Percentiles rank a stretch among this genome's conserved stretches.
Evolutionary conservation across 2,888 invertebrate genomes (phyloP).

Genomic region (Cepaea hortensis): DNA sequence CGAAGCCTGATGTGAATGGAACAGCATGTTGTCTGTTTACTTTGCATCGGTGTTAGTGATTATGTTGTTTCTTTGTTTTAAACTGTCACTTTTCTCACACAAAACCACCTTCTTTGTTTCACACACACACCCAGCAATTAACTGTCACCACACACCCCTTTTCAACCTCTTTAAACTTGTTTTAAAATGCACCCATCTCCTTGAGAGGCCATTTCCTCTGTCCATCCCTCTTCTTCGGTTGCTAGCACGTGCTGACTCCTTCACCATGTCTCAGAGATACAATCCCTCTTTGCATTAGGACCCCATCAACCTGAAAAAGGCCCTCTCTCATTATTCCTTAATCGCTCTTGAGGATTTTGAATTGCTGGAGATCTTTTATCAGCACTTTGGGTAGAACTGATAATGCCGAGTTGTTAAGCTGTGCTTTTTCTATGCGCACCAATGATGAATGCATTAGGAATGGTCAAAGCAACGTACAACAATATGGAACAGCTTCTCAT

Average conservation of each 20-base stretch:
- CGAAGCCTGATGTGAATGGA: too few relatives aligned
- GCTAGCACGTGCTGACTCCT: not conserved
- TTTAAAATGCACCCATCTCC: not conserved
- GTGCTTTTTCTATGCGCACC: too few relatives aligned
- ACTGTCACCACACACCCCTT: not conserved
- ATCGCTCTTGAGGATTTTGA: not conserved
- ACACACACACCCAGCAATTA: not conserved
- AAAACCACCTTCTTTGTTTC: not conserved
- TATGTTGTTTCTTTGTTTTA: too few relatives aligned
- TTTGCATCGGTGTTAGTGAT: too few relatives aligned
- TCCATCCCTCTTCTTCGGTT: not conserved
- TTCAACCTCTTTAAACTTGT: not conserved
- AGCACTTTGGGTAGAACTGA: not conserved
- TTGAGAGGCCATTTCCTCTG: not conserved
- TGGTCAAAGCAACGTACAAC: too few relatives aligned
- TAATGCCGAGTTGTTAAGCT: not conserved
- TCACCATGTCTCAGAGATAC: slow-evolving; percentile 20
- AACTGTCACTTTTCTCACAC: not conserved
- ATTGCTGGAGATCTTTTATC: not conserved
- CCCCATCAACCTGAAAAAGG: not conserved
- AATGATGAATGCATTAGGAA: too few relatives aligned
- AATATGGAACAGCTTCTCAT: too few relatives aligned
- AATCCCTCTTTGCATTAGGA: slow-evolving; percentile 7
- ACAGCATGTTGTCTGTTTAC: too few relatives aligned
- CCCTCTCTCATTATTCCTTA: not conserved